Percentiles rank a stretch among this genome's conserved stretches.
These are phyloP conservation scores for Nipponacmea schrenckii DNA, from an alignment of 2,888 invertebrate species.

Conservation along the genomic window DNA sequence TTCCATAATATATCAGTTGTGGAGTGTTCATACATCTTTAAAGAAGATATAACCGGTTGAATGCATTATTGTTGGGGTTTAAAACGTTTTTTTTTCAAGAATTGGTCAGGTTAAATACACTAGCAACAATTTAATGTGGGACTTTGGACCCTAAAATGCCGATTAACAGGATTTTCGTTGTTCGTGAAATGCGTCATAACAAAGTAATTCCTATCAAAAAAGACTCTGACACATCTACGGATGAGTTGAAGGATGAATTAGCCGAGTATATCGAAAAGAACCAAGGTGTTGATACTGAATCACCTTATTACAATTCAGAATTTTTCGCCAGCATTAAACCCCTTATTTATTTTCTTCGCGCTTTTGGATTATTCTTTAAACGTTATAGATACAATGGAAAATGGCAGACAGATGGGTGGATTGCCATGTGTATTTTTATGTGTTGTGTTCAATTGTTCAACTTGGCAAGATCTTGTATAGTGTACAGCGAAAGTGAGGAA, in stretches of 20 bases:
- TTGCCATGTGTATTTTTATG: slow-evolving; percentile 30
- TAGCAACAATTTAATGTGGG: too few species aligned
- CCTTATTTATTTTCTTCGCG: not conserved
- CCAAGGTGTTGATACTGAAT: not conserved
- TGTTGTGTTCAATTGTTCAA: slow-evolving; percentile 28
- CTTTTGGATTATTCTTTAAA: not conserved
- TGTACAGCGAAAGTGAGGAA: slow-evolving; percentile 30
- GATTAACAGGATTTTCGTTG: not conserved
- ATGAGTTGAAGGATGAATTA: too few species aligned
- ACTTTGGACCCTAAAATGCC: not conserved
- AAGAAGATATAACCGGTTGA: too few species aligned
- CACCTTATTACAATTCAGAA: not conserved
- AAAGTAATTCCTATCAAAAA: too few species aligned
- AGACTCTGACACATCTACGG: too few species aligned
- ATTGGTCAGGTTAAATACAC: too few species aligned
- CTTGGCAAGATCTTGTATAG: slow-evolving; percentile 32
- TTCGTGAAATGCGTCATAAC: not conserved
- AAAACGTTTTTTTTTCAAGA: too few species aligned
- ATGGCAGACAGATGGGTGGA: slow-evolving; percentile 22
- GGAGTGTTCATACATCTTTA: too few species aligned
- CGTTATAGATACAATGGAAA: slow-evolving; percentile 10
- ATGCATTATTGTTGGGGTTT: too few species aligned
- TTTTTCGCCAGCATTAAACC: not conserved
- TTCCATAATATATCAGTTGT: too few species aligned
- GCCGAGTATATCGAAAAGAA: not conserved